Percentiles rank a stretch among this genome's conserved stretches.
These are phyloP conservation scores for Teleiodes luculella DNA, from an alignment of 2,888 invertebrate species.

Conservation along the genomic window DNA sequence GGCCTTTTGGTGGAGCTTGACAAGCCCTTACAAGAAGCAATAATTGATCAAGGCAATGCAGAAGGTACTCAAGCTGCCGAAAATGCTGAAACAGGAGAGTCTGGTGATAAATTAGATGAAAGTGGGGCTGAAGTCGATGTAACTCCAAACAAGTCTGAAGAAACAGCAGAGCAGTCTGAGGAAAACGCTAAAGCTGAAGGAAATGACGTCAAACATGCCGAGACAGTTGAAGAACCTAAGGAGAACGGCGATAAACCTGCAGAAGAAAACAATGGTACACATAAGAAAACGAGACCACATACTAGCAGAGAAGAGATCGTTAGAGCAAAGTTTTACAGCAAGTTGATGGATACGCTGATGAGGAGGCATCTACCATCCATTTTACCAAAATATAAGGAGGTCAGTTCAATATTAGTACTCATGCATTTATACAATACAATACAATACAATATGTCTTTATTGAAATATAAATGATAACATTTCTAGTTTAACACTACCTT, in stretches of 20 bases:
- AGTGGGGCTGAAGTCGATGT: not conserved
- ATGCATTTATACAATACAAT: too few relatives aligned
- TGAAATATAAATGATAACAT: too few relatives aligned
- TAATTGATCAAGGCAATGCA: not conserved
- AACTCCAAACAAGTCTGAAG: not conserved
- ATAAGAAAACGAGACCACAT: not conserved
- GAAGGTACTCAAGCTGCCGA: not conserved
- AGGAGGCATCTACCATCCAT: slow-evolving; percentile 34
- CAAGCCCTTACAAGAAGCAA: not conserved
- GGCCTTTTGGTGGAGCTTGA: not conserved
- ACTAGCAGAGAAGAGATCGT: not conserved
- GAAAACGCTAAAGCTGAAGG: not conserved
- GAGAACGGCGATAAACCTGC: not conserved
- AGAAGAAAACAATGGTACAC: not conserved
- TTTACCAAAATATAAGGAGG: slow-evolving; percentile 41
- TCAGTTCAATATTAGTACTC: slow-evolving; percentile 35
- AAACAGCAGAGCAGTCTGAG: not conserved
- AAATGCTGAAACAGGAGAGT: not conserved
- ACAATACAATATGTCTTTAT: too few relatives aligned
- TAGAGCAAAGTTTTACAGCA: slow-evolving; percentile 15
- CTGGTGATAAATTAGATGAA: not conserved
- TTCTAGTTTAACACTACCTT: too few relatives aligned
- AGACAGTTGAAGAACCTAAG: not conserved
- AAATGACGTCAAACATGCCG: not conserved
- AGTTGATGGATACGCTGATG: slow-evolving; percentile 25